phyloP scores from a whole-genome alignment of 1,140 invertebrate genomes.

The Solenopsis fugax region DNA sequence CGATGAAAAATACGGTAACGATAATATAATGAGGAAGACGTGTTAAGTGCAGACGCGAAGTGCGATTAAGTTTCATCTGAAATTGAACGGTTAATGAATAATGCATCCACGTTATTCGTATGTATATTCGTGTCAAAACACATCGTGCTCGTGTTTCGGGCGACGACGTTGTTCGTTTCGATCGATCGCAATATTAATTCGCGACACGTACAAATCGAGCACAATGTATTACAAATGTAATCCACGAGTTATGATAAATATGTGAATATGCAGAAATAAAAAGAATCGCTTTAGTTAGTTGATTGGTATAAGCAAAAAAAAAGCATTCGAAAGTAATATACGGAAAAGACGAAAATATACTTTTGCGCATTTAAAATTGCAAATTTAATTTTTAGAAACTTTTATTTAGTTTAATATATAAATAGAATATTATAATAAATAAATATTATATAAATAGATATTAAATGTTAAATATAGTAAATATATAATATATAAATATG shows the following conservation, averaged over 20 bases:
- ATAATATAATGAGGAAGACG: conserved; percentile 10
- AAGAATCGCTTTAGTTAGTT: not conserved
- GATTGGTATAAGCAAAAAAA: not conserved
- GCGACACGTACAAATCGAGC: conserved; percentile 46
- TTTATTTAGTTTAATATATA: not conserved
- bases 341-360: not conserved
- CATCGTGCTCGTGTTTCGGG: not conserved
- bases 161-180: not conserved
- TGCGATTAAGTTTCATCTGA: not conserved
- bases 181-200: conserved; percentile 35
- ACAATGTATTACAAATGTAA: conserved; percentile 11
- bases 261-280: too few relatives aligned
- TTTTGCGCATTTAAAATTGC: not conserved
- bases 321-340: not conserved
- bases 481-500: not conserved
- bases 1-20: not conserved
- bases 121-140: conserved; percentile 13
- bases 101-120: conserved; percentile 32
- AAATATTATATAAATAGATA: not conserved
- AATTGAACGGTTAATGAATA: conserved; percentile 38
- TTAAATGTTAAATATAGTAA: not conserved
- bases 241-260: not conserved
- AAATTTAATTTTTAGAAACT: not conserved
- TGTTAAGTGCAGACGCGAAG: not conserved
- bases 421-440: not conserved